Conservation (phyloP, 2,888 invertebrate species). For the Harpalus rufipes region DNA sequence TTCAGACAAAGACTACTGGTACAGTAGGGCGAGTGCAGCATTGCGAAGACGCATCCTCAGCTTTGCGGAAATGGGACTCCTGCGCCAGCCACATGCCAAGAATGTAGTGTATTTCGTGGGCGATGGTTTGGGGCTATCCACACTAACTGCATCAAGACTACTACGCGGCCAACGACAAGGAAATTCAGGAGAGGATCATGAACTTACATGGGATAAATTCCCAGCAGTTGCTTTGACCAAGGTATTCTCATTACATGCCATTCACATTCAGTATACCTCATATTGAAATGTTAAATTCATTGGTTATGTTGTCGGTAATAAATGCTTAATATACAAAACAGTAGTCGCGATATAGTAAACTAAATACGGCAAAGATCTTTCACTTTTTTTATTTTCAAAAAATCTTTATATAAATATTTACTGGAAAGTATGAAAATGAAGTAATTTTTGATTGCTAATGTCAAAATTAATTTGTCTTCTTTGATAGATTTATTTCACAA, state of each 20-base stretch:
- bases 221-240: conserved; percentile 85
- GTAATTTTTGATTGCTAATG: no score
- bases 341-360: no score
- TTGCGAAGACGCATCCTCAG: conserved; percentile 79
- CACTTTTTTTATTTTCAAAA: no score
- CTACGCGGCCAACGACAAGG: conserved; percentile 82
- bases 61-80: conserved; percentile 71
- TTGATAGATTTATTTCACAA: no score
- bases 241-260: conserved; percentile 75
- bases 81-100: conserved; percentile 76
- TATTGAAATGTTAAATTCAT: no score
- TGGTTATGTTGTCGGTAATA: no score
- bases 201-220: conserved; percentile 85
- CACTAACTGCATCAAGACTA: conserved; percentile 85
- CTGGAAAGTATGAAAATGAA: no score
- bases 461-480: no score
- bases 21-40: conserved; percentile 80
- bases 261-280: no score
- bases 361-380: no score
- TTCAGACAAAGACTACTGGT: conserved; percentile 81
- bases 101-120: conserved; percentile 87
- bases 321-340: no score
- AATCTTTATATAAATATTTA: no score
- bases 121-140: conserved; percentile 88
- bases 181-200: conserved; percentile 82